A percentile compares a stretch with the other conserved stretches of the same genome.
phyloP scores from a whole-genome alignment of 2,888 invertebrate species.

The Crocallis elinguaria region DNA sequence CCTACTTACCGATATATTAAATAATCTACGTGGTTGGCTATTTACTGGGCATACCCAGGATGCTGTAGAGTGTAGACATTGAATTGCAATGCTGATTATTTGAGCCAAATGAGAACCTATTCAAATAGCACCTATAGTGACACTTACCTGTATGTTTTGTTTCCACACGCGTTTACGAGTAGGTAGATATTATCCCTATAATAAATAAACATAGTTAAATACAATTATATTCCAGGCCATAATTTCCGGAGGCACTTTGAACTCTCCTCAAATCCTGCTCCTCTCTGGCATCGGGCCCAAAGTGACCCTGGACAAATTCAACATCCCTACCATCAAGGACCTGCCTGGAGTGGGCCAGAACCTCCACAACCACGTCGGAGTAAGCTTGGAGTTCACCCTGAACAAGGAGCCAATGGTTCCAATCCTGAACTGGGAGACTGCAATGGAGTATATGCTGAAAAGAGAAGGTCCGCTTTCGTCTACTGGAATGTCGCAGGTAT shows the following conservation, averaged over 20 bases:
- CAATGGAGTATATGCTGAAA: constrained; percentile 85
- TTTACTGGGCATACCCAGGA: no score
- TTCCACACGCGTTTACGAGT: no score
- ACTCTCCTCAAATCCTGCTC: constrained; percentile 87
- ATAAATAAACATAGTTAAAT: no score
- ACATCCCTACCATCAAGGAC: constrained; percentile 85
- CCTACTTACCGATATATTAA: no score
- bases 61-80: no score
- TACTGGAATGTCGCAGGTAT: constrained; percentile 87
- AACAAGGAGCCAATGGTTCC: constrained; percentile 77
- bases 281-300: constrained; percentile 88
- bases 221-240: constrained; percentile 69
- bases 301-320: constrained; percentile 83
- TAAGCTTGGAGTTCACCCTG: constrained; percentile 83
- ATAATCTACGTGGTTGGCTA: no score
- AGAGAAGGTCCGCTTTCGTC: constrained; percentile 86
- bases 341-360: constrained; percentile 89
- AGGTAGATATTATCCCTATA: background rate
- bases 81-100: no score
- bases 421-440: constrained; percentile 86
- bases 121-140: no score
- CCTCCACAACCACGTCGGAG: constrained; percentile 88
- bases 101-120: no score
- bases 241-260: constrained; percentile 86
- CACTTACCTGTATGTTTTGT: no score